Evolutionary conservation across 2,113 vertebrate genomes (phyloP), one percentile per base, ranked within the genome.

Genomic region (Tetrao urogallus): DNA sequence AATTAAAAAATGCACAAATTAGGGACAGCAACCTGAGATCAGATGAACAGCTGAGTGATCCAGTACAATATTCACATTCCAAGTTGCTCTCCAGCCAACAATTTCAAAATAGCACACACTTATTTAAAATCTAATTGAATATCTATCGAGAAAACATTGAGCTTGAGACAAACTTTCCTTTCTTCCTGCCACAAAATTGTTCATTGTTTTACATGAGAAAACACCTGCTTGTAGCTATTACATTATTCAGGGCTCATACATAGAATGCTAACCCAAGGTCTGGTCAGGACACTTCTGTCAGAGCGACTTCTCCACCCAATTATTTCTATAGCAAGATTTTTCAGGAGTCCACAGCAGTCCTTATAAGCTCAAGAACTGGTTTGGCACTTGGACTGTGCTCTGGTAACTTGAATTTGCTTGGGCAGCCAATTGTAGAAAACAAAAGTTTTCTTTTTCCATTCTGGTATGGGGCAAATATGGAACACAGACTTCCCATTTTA

Each of bases 81-180:
- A 89, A 84, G 30, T 11, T 82, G 58, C 70, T 73, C 89, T 75
- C 45, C 28, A 89, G 87, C 48, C 89, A 93, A 70, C 1, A 0
- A 91, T 71, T 87, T 82, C 71, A 77, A 87, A 93, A 90, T 34
- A 89, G 78, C 38, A 82, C 93, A 79, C 48, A 64, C 56, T 73
- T 74, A 89, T 54, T 61, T 90, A 24, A 93, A 93, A 89, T 38
- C 74, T 63, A 81, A 89, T 60, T 75, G 36, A 86, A 30, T 32
- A 92, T 90, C 61, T 91, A 89, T 92, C 40, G 65, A 86, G 32
- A 89, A 96, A 85, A 70, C 40, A 92, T 0, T 11, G n/a, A 86
- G n/a, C 42, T 87, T 88, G 20, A 52, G 52, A 78, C n/a, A 83
- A 90, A 90, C 18, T 65, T 82, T 78, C 20, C 79, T 89, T 88